Base-by-base conservation (phyloP, 2,113 vertebrate genomes). In the Megaceryle torquata region DNA sequence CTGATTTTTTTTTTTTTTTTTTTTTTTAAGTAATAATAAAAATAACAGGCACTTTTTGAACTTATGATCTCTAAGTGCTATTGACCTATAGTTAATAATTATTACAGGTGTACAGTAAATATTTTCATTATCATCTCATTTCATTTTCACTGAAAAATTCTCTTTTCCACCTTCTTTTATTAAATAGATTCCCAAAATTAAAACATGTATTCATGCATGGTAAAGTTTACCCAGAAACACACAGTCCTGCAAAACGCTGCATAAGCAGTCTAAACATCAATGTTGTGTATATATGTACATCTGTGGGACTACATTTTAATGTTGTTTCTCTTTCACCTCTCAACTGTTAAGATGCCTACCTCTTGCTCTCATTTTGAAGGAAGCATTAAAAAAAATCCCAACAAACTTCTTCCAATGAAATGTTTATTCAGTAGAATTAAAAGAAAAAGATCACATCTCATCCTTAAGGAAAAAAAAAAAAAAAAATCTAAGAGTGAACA, bases 401-500 rank as follows among this genome's bases (percentile, higher is more conserved):
- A 16, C 1, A 74, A 31, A 4, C 8, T 91, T 96, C 46, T 86
- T 96, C 65, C 82, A 94, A 92, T n/a, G 65, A 87, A 93, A 82
- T 2, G 12, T 77, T 84, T 87, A 72, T 94, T 93, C 64, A 96
- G 77, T 1, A 48, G 48, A 76, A 95, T 89, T 93, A 96, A 96
- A 97, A 96, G 25, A 15, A 67, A 96, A 72, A 19, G 6, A 25
- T 29, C 41, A 91, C 10, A 46, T 65, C 77, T 65, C n/a, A 44
- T 84, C 7, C 11, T 39, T 60, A 24, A 93, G 85, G n/a, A 35
- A 92, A 86, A 48, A 19, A 48, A 51, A 51, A 13, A 24, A 41
- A 41, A 85, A 83, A 57, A 29, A 33, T 72, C 63, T 31, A 74
- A 51, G 44, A 94, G 57, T 10, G 5, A 50, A 5, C 29, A 75